A percentile compares a stretch with the other conserved stretches of the same genome.
These are phyloP conservation scores for Cerastis rubricosa DNA, from an alignment of 2,888 invertebrate genomes.

Conservation along the genomic window DNA sequence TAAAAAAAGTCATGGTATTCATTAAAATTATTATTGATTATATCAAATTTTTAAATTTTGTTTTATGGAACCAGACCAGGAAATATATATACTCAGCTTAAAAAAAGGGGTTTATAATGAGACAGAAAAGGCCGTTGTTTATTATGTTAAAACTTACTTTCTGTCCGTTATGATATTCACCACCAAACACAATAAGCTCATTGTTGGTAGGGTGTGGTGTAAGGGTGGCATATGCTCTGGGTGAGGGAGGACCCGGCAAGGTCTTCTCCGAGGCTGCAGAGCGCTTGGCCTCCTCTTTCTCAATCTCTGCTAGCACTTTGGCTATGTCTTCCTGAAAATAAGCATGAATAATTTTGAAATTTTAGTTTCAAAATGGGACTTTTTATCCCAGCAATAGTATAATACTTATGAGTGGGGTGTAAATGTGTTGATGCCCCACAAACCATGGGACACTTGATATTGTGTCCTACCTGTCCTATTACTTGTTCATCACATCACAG, in stretches of 20 bases:
- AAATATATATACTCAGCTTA: neutral
- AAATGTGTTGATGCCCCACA: no score
- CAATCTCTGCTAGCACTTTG: conserved; percentile 94
- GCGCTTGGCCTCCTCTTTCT: conserved; percentile 94
- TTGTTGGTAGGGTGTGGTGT: conserved; percentile 95
- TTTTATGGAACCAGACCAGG: neutral
- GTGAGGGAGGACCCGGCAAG: conserved; percentile 92
- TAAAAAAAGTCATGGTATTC: neutral
- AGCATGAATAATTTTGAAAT: neutral
- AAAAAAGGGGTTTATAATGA: neutral
- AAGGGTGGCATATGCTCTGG: conserved; percentile 95
- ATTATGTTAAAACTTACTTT: conserved; percentile 88
- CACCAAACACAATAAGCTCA: conserved; percentile 97
- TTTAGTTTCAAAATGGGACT: neutral
- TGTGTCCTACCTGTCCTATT: no score
- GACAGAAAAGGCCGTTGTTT: neutral
- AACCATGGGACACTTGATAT: no score
- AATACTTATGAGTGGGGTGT: no score
- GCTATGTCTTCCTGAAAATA: conserved; percentile 94
- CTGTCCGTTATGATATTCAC: conserved; percentile 97
- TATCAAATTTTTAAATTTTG: neutral
- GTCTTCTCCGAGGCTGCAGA: conserved; percentile 92
- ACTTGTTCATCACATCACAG: no score
- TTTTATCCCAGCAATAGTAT: neutral
- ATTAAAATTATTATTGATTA: neutral